phyloP scores from a whole-genome alignment of 2,113 vertebrate species.

The Paramisgurnus dabryanus region DNA sequence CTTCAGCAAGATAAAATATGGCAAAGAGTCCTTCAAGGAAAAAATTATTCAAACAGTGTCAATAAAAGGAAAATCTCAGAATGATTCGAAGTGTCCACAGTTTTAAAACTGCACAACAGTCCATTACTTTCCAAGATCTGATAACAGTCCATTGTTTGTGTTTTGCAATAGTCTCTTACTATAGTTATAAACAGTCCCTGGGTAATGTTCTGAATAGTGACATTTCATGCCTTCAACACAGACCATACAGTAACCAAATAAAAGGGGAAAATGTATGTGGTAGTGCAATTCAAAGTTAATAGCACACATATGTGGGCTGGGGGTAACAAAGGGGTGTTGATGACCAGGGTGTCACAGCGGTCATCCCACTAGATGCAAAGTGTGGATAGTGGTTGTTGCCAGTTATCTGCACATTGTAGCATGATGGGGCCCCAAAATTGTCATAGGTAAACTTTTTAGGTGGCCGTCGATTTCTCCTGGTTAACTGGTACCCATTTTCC shows the following conservation, averaged over 20 bases:
- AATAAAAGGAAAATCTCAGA: no score
- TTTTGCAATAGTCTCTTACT: background rate
- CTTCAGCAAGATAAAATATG: no score
- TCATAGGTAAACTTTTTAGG: slow-evolving; percentile 3
- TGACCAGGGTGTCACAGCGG: background rate
- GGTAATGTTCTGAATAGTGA: background rate
- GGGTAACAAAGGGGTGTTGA: slow-evolving; percentile 2
- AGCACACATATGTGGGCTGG: background rate
- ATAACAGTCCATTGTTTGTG: no score
- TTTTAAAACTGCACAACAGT: background rate
- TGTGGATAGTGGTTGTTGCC: background rate
- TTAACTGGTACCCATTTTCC: background rate
- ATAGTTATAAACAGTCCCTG: slow-evolving; percentile 8
- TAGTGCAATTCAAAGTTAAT: background rate
- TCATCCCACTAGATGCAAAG: background rate
- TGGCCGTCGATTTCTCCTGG: background rate
- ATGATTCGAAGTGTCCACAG: background rate
- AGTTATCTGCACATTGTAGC: background rate
- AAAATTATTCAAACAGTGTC: background rate
- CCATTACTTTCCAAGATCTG: background rate
- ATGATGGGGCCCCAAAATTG: background rate
- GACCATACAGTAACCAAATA: background rate
- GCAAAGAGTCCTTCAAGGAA: background rate
- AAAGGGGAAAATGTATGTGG: no score
- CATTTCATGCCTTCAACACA: background rate